Conservation (phyloP, 1,140 invertebrate genomes). For the Drosophila micromelanica region DNA sequence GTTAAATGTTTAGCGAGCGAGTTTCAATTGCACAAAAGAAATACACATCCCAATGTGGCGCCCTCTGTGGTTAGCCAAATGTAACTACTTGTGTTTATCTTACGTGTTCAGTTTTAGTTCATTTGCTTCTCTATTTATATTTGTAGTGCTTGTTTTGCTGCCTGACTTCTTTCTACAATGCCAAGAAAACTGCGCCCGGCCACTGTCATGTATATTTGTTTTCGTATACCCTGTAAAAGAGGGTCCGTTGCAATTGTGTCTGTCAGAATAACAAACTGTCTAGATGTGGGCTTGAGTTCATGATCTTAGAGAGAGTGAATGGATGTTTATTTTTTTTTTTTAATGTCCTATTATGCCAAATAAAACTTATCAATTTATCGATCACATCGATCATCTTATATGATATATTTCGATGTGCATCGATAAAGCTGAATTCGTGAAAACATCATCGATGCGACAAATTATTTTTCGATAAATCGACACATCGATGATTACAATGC, state of each 20-base stretch:
- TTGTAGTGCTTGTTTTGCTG: slow-evolving; percentile 43
- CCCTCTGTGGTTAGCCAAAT: slow-evolving; percentile 6
- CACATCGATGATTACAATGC: no score
- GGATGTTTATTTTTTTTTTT: no score
- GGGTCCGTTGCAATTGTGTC: not conserved
- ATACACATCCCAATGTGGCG: not conserved
- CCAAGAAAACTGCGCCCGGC: not conserved
- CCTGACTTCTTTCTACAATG: slow-evolving; percentile 58
- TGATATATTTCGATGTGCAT: no score
- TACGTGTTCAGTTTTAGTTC: slow-evolving; percentile 73
- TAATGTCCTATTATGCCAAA: no score
- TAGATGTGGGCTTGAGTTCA: no score
- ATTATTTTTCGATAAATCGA: no score
- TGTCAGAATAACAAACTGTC: no score
- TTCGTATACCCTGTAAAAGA: not conserved
- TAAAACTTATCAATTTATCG: no score
- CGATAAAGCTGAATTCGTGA: no score
- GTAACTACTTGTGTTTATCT: slow-evolving; percentile 61
- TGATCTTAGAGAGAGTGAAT: no score
- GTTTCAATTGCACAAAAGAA: slow-evolving; percentile 27
- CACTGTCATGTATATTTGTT: slow-evolving; percentile 16
- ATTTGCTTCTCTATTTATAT: slow-evolving; percentile 60
- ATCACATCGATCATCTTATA: no score
- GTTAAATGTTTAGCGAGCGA: slow-evolving; percentile 45
- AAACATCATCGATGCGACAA: no score